Evolutionary conservation across 2,113 vertebrate genomes (phyloP), one percentile per base, ranked within the genome.

Genomic region (Saccopteryx leptura): DNA sequence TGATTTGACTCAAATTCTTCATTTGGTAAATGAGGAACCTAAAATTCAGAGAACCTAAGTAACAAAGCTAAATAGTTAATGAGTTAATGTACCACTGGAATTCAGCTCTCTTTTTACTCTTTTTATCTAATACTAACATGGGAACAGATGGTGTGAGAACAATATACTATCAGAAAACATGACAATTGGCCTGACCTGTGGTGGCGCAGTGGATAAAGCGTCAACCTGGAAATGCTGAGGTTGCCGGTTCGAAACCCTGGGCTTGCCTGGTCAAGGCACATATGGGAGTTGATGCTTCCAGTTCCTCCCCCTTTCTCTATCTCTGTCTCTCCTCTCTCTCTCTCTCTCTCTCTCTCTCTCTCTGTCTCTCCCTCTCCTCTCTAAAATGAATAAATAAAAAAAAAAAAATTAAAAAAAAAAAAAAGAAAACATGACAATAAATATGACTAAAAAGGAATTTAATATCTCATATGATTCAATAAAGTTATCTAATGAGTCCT

Each of bases 31-130:
- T 87, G 39, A 89, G 13, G 5, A 95, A 54, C n/a, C 60, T 91
- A 69, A 96, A 93, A 89, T 88, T 96, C 54, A 94, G 33, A 93
- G 19, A 87, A 39, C 21, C 14, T 79, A 75, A 82, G 50, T 94
- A 65, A 94, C 63, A 65, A 81, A 95, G n/a, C 79, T 96, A 63
- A 50, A 28, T 96, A 86, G 24, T 68, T 87, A 14, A 14, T 28
- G 94, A 86, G 65, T 21, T 89, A 72, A 61, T 75, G 50, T 87
- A 50, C 63, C 18, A 61, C 58, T 96, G 60, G 50, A 79, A 93
- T 92, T 94, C 26, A 91, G 39, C 50, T 85, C 17, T 83, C 33
- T 91, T 69, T 78, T 88, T 69, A 81, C 28, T 82, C 4, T 90
- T 58, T 58, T 78, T 87, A 54, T 79, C 58, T 93, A 50, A 82